phyloP scores from a whole-genome alignment of 2,888 invertebrate species.

The Frankliniella intonsa region DNA sequence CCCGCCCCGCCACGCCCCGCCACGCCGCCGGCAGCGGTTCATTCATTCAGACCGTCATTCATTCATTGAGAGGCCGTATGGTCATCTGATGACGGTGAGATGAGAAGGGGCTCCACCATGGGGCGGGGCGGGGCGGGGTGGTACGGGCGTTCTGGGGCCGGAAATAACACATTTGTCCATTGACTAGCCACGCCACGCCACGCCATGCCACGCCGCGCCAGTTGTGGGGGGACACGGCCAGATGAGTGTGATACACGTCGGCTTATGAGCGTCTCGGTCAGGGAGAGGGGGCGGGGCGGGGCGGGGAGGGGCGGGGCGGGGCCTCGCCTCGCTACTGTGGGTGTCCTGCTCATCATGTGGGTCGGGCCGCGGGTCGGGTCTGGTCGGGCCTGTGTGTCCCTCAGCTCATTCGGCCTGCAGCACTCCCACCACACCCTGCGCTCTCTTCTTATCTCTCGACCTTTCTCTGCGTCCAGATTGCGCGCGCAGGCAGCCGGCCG shows the following conservation, averaged over 20 bases:
- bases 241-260: not conserved
- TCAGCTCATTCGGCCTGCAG: no score
- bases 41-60: slow-evolving; percentile 10
- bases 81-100: slow-evolving; percentile 20
- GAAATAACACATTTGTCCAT: slow-evolving; percentile 45
- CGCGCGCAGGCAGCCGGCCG: not conserved
- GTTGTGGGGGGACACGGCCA: slow-evolving; percentile 37
- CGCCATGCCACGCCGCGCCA: not conserved
- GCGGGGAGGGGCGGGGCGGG: no score
- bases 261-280: not conserved
- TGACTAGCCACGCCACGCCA: slow-evolving; percentile 42
- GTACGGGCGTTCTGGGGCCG: slow-evolving; percentile 23
- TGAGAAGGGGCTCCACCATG: not conserved
- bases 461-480: no score
- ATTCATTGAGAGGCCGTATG: slow-evolving; percentile 22
- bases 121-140: not conserved
- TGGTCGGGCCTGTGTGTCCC: no score
- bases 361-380: not conserved
- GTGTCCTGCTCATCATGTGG: not conserved
- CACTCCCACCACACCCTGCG: no score
- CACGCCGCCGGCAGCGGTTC: not conserved
- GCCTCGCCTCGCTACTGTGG: no score
- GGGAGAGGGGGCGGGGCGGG: no score
- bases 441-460: no score
- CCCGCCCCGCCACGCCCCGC: not conserved